Percentiles rank a stretch among this genome's conserved stretches.
Evolutionary conservation across 2,113 vertebrate species (phyloP).

Genomic region (Eubucco bourcierii): DNA sequence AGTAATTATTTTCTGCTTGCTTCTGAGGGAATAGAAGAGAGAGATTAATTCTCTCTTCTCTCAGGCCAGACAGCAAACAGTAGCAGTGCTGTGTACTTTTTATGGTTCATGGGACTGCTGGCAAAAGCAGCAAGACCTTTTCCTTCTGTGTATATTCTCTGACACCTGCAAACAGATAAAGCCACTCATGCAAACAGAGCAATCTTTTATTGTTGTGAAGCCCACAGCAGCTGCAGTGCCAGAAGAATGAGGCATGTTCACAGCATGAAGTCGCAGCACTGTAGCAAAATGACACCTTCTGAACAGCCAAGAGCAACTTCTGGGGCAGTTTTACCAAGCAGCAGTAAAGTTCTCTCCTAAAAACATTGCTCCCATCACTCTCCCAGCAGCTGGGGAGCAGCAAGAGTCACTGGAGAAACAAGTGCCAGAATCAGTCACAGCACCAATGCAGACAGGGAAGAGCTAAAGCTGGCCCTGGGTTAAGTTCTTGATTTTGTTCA

Average conservation of each 20-base stretch:
- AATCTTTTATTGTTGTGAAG: constrained; percentile 47
- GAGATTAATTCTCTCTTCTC: background rate
- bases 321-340: background rate
- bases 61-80: background rate
- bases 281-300: background rate
- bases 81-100: background rate
- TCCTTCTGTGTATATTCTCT: background rate
- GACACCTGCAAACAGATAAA: constrained; percentile 8
- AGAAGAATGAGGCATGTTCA: background rate
- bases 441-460: background rate
- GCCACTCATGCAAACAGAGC: background rate
- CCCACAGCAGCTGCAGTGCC: background rate
- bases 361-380: background rate
- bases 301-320: background rate
- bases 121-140: background rate
- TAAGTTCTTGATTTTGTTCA: constrained; percentile 85
- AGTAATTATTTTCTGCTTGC: background rate
- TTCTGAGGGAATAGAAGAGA: background rate
- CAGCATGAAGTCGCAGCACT: background rate
- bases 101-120: background rate
- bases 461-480: constrained; percentile 75
- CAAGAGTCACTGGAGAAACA: constrained; percentile 11
- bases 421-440: background rate
- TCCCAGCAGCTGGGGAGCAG: background rate
- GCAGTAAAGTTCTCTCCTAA: background rate